phyloP scores from a whole-genome alignment of 2,113 vertebrate genomes.

The Galbula dea region DNA sequence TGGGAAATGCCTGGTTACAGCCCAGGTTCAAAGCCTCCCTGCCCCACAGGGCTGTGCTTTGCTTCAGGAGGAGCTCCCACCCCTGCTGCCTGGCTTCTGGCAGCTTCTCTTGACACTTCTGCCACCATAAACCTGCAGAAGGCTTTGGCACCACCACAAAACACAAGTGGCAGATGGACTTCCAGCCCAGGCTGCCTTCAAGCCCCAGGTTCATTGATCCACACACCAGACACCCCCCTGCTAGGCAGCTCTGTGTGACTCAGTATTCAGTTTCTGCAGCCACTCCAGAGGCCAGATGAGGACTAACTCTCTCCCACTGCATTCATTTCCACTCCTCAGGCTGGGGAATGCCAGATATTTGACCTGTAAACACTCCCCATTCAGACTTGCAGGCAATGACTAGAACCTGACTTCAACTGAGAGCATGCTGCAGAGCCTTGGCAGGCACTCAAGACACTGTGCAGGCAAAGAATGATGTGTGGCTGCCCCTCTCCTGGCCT shows the following conservation, averaged over 20 bases:
- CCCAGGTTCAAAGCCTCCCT: neutral
- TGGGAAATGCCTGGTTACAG: neutral
- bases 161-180: neutral
- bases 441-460: neutral
- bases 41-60: neutral
- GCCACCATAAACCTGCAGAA: no score
- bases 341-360: neutral
- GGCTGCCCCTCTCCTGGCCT: neutral
- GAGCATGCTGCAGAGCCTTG: neutral
- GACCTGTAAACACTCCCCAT: neutral
- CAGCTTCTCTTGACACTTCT: neutral
- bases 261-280: neutral
- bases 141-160: neutral
- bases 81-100: neutral
- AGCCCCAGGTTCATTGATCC: neutral
- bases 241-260: no score
- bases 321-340: neutral
- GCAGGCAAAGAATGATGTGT: neutral
- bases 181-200: neutral
- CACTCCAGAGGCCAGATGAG: neutral
- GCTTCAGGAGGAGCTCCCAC: neutral
- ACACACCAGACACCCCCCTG: neutral
- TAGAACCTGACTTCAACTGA: neutral
- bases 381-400: neutral
- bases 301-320: neutral